Percentiles rank a stretch among this genome's conserved stretches.
These are phyloP conservation scores for Hemicrepidius hirtus DNA, from an alignment of 2,888 invertebrate genomes.

Conservation along the genomic window DNA sequence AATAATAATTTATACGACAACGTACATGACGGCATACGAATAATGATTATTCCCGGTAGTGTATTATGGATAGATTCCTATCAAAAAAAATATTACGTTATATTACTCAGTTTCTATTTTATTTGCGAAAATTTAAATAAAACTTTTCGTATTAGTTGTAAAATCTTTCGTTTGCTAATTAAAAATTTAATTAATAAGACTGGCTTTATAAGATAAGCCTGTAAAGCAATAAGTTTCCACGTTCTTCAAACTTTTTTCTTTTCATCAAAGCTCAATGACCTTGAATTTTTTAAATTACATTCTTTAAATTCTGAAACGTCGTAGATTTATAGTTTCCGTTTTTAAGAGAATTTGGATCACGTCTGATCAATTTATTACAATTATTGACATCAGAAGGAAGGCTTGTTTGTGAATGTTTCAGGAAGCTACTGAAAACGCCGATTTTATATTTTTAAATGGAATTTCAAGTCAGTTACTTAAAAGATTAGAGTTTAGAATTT, in stretches of 20 bases:
- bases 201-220: slow-evolving; percentile 23
- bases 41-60: too few species aligned
- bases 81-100: too few species aligned
- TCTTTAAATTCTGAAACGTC: neutral
- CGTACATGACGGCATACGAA: too few species aligned
- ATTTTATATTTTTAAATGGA: too few species aligned
- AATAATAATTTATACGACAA: too few species aligned
- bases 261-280: neutral
- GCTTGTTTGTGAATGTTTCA: neutral
- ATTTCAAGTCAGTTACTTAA: too few species aligned
- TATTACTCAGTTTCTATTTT: neutral
- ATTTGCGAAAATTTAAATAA: neutral
- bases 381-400: slow-evolving; percentile 19
- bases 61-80: too few species aligned
- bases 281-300: slow-evolving; percentile 24
- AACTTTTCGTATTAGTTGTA: slow-evolving; percentile 10
- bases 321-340: neutral
- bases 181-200: slow-evolving; percentile 18
- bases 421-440: too few species aligned
- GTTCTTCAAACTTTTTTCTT: too few species aligned
- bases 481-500: too few species aligned
- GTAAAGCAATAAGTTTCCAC: neutral
- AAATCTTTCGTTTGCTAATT: slow-evolving; percentile 14
- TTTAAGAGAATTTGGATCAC: slow-evolving; percentile 6
- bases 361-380: slow-evolving; percentile 13